Percentiles rank a stretch among this genome's conserved stretches.
These are phyloP conservation scores for Argopecten irradians DNA, from an alignment of 1,140 invertebrate species.

Conservation along the genomic window DNA sequence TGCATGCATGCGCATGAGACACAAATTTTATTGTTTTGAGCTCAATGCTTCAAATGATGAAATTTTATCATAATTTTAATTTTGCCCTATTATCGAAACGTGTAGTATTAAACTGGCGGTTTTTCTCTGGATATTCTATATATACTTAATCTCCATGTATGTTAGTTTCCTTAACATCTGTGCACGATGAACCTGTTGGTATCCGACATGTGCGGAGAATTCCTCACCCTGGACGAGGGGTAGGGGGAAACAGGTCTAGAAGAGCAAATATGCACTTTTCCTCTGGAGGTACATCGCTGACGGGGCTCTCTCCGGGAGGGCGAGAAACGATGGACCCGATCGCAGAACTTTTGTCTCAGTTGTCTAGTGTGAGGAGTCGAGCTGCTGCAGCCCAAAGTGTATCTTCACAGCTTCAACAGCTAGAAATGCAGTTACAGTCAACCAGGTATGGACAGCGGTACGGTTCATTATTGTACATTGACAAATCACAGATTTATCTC, in stretches of 20 bases:
- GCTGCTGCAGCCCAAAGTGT: conserved; percentile 75
- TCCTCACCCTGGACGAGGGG: conserved; percentile 87
- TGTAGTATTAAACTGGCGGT: not conserved
- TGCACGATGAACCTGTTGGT: conserved; percentile 89
- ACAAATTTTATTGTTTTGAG: not conserved
- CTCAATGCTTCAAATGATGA: not conserved
- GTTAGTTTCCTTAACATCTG: conserved; percentile 79
- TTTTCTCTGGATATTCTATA: not conserved
- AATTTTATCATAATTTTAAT: too few species aligned
- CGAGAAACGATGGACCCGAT: conserved; percentile 94
- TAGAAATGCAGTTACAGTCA: conserved; percentile 76
- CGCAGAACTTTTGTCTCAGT: conserved; percentile 78
- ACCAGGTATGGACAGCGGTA: conserved; percentile 66
- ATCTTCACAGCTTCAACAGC: conserved; percentile 74
- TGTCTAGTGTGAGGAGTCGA: conserved; percentile 74
- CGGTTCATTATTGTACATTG: not conserved
- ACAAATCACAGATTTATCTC: conserved; percentile 33
- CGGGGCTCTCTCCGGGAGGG: conserved; percentile 85
- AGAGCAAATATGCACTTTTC: conserved; percentile 91
- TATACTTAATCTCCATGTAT: not conserved
- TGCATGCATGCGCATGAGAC: not conserved
- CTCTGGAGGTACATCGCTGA: conserved; percentile 85
- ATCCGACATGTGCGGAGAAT: conserved; percentile 91
- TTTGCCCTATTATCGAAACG: not conserved
- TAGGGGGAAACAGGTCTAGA: conserved; percentile 85